Base-by-base conservation (phyloP, 2,797 vertebrate species). In the Rhyacichthys aspro region DNA sequence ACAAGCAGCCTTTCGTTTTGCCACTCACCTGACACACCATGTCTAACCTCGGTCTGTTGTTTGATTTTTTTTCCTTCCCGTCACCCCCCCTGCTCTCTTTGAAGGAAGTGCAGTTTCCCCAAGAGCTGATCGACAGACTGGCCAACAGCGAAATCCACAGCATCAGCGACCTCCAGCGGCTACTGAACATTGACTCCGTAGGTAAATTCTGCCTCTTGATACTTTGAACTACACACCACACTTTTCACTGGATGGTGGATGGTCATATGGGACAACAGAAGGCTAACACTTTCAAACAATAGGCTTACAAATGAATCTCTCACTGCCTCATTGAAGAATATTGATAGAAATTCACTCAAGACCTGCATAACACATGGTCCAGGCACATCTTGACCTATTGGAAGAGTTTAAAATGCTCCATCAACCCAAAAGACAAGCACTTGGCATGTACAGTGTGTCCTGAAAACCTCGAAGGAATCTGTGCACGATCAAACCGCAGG, bases 81-180 rank as follows among this genome's bases (percentile, higher is more conserved):
- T 34, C 33, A 36, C 28, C 17, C 17, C 18, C n/a, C 68, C 79
- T 49, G 11, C 55, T 52, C 59, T 52, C 42, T 43, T 55, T 5
- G 44, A 91, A 96, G 96, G 96, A 98, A 92, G 94, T 94, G 67
- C 92, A 96, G 90, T 95, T 98, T 88, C 96, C 96, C 74, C 95
- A 94, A 87, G 96, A 97, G 90, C 91, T 98, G 79, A 95, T 98
- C 67, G 95, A 98, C 90, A 93, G 93, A 61, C 91, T 98, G 91
- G 94, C 96, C 56, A 94, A 93, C 94, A 98, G 96, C 83, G 95
- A 98, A 90, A 98, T 98, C 91, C 94, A 93, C 92, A 98, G 95
- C 95, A 97, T 98, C 91, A 95, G 96, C 89, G 96, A 98, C 92
- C 93, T 98, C 92, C 96, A 98, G 95, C 95, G 96, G 91, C 93